Evolutionary conservation across 2,113 vertebrate species (phyloP).

Genomic region (Melanerpes formicivorus): DNA sequence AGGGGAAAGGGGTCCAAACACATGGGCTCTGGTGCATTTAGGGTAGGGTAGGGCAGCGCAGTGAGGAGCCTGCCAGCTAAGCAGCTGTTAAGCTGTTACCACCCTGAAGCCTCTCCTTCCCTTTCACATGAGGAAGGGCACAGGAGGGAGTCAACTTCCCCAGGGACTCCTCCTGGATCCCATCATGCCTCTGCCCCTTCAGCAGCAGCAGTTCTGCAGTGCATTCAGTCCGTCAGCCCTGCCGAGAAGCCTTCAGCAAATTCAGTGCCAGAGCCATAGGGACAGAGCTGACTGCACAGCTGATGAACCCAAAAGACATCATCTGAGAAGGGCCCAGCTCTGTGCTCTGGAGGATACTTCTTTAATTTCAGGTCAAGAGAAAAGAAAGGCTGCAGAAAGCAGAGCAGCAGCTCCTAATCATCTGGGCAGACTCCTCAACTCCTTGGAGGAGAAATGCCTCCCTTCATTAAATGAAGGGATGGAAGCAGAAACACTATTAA

Average conservation of each 20-base stretch:
- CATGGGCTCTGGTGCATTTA: neutral
- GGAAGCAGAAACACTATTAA: neutral
- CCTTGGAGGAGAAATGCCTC: neutral
- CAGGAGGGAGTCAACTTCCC: neutral
- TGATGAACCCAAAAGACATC: neutral
- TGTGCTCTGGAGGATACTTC: neutral
- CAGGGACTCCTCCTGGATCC: neutral
- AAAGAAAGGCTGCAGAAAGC: neutral
- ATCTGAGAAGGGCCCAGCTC: neutral
- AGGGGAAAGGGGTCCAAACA: neutral
- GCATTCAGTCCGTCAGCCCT: rapidly evolving
- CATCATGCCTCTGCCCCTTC: neutral
- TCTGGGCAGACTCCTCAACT: neutral
- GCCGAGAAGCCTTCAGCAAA: neutral
- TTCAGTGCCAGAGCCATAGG: neutral
- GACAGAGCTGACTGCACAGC: neutral
- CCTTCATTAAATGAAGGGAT: neutral
- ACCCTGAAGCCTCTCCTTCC: neutral
- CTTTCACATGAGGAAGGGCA: neutral
- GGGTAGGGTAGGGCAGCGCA: too few species aligned
- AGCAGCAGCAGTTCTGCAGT: neutral
- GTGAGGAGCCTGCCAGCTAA: neutral
- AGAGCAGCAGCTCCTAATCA: neutral
- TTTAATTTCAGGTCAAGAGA: neutral
- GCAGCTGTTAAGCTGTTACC: neutral